Base-by-base conservation (phyloP, 1,140 invertebrate species). In the Drosophila tsacasi region DNA sequence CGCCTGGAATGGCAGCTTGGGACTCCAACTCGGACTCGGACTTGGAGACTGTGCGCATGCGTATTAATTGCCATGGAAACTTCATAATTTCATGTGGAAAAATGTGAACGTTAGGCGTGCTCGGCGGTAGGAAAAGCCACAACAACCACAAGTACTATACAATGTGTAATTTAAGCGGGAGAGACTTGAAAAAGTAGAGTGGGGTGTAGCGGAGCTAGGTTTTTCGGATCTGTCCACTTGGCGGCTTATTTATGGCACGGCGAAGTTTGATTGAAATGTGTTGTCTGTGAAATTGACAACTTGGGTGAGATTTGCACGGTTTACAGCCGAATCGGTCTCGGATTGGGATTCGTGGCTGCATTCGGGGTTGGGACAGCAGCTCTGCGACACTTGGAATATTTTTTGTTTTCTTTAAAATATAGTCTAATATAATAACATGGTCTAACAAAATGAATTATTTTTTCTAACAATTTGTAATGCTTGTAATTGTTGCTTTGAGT, bases 11-110 rank as follows among this genome's bases (percentile, higher is more conserved):
- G 67, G 46, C 68, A 76, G 67, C 49, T 65, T 65, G 58, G 55
- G 59, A 55, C 52, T 61, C 54, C 27, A 23, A 23, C 40, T 55
- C 44, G 25, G 25, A 30, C 10, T 64, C 25, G 17, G 35, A 55
- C 23, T 17, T 10, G 21, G 30, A 49, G 27, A 61, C 75, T 40
- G 46, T 67, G 74, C 84, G 79, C 79, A 82, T 82, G 85, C 85
- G 86, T 90, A 90, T 91, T 91, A 90, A 90, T 90, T 90, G 85
- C 85, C 82, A 80, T 81, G 72, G 79, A 79, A 77, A 90, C 85
- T 90, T 91, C 86, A 91, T 90, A 90, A 90, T 91, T 91, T 91
- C 79, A 76, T 81, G 81, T 90, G 85, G 81, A 91, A 90, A 90
- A 90, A 91, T 85, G 85, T 85, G 86, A 89, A 85, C 80, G 83